Conservation (phyloP, 2,797 vertebrate species). For the Amblyraja radiata region DNA sequence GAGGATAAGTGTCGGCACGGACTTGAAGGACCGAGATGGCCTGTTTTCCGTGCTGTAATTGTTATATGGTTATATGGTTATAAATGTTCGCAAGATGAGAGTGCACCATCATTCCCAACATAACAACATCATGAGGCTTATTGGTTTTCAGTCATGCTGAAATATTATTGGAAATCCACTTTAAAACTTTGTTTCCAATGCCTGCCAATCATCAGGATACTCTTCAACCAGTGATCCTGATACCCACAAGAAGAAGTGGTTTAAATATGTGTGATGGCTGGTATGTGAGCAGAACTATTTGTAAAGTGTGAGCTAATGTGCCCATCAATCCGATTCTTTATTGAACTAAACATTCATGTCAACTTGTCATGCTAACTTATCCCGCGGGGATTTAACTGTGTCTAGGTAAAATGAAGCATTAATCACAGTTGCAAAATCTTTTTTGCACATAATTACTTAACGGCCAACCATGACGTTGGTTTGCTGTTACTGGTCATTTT, state of each 20-base stretch:
- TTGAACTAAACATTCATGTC: not conserved
- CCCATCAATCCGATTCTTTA: not conserved
- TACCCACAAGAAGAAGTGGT: not conserved
- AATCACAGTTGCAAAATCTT: not conserved
- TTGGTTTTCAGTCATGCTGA: not conserved
- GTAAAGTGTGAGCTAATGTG: not conserved
- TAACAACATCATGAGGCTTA: not conserved
- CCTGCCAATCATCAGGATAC: not conserved
- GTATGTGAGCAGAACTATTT: not conserved
- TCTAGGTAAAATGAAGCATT: not conserved
- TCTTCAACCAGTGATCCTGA: too few species aligned
- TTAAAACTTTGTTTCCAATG: not conserved
- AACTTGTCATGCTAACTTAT: not conserved
- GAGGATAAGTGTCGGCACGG: too few species aligned
- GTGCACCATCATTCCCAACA: not conserved
- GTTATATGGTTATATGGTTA: too few species aligned
- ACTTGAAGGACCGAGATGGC: too few species aligned
- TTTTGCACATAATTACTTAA: not conserved
- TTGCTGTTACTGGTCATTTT: not conserved
- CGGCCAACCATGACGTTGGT: not conserved
- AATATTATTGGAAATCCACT: not conserved
- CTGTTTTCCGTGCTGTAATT: too few species aligned
- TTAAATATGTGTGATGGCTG: not conserved
- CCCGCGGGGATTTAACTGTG: not conserved
- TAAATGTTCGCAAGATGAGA: not conserved